Base-by-base conservation (phyloP, 2,888 invertebrate genomes). In the Ochropleura leucogaster region DNA sequence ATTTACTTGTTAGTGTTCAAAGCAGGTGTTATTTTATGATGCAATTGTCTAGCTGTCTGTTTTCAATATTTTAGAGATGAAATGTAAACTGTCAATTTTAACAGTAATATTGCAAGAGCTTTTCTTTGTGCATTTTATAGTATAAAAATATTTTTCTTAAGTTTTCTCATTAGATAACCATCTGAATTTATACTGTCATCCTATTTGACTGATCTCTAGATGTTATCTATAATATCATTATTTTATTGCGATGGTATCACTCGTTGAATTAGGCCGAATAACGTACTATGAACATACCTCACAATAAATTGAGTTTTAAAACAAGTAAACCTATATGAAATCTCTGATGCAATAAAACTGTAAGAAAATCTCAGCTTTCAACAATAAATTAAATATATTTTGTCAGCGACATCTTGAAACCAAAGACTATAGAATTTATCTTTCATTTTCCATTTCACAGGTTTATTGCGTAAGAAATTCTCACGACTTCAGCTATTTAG, bases 401-500 rank as follows among this genome's bases (percentile, higher is more conserved):
- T 47, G 53, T 51, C 53, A 51, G 16, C 30, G 46, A 14, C 30
- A 46, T 69, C 59, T 66, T 47, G 59, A 12, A 83, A 16, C 12
- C 8, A 69, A 40, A 55, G 46, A 4, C 59, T 68, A n/a, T n/a
- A 79, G 46, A 74, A 66, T 74, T 59, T 69, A 83, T 75, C 60
- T 78, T 53, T 40, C 62, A 67, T 65, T 68, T 71, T 53, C 44
- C 62, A 67, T 65, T 68, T 71, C 14, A 60, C 66, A 74, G 59
- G n/a, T 62, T 16, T 40, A 16, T 78, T 78, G 40, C 63, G 57
- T 47, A 68, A 79, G 44, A 64, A 57, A 60, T 72, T 75, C 84
- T 72, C 82, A 82, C 83, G 75, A 82, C 63, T 72, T 57, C n/a
- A 62, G 46, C 73, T 40, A 70, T 70, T 75, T 64, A 74, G 65